Evolutionary conservation across 1,140 invertebrate species (phyloP).

Genomic region (Drosophila sproati): DNA sequence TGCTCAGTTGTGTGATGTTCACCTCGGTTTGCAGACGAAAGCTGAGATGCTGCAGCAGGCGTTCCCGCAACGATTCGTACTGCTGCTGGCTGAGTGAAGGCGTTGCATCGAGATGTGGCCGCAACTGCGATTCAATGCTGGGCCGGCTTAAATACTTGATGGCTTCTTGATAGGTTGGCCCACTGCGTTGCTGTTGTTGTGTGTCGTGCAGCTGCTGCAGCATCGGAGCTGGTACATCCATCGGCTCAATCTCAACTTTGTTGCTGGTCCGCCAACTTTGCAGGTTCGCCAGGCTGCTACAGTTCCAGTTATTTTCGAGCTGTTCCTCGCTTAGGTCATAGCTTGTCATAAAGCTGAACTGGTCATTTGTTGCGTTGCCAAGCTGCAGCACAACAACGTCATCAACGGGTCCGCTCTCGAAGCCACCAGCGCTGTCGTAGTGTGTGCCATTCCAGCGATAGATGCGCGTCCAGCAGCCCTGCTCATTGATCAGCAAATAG

Average conservation of each 20-base stretch:
- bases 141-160: conserved; percentile 57
- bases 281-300: conserved; percentile 31
- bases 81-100: conserved; percentile 24
- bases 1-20: conserved; percentile 76
- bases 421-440: conserved; percentile 32
- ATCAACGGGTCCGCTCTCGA: conserved; percentile 65
- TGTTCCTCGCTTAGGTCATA: conserved; percentile 54
- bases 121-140: conserved; percentile 40
- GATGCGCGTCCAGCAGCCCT: conserved; percentile 60
- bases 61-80: conserved; percentile 11
- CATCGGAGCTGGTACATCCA: conserved; percentile 21
- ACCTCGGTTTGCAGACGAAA: conserved; percentile 66
- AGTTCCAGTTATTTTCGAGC: conserved; percentile 50
- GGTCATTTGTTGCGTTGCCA: conserved; percentile 31
- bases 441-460: conserved; percentile 56
- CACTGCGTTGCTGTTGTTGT: neutral
- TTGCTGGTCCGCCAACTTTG: conserved; percentile 50
- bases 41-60: conserved; percentile 60
- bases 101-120: conserved; percentile 23
- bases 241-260: conserved; percentile 11
- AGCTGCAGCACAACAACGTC: conserved; percentile 53
- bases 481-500: conserved; percentile 70
- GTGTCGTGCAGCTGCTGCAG: conserved; percentile 41
- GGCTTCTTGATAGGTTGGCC: conserved; percentile 51
- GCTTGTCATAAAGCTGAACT: conserved; percentile 70